Percentiles rank a stretch among this genome's conserved stretches.
These are phyloP conservation scores for Julus scandinavius DNA, from an alignment of 2,888 invertebrate genomes.

Conservation along the genomic window DNA sequence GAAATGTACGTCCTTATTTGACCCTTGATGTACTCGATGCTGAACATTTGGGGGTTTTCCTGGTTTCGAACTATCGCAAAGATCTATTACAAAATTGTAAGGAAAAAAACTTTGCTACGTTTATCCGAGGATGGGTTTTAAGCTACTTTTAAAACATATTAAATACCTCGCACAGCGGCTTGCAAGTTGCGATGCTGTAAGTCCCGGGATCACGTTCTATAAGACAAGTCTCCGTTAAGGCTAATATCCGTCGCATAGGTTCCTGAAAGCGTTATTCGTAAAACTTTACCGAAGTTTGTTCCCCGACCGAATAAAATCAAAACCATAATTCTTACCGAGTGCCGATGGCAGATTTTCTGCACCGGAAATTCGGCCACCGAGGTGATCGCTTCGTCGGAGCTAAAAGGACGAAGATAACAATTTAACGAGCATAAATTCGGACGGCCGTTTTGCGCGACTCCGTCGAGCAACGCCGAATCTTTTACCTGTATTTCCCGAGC, in stretches of 20 bases:
- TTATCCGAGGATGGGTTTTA: background rate
- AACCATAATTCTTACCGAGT: slow-evolving; percentile 71
- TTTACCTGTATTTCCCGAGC: slow-evolving; percentile 90
- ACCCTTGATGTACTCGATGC: slow-evolving; percentile 93
- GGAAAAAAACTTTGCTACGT: no score
- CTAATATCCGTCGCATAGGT: slow-evolving; percentile 86
- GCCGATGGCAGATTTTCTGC: slow-evolving; percentile 87
- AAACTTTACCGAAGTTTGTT: no score
- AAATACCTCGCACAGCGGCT: slow-evolving; percentile 69
- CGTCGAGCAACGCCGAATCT: no score
- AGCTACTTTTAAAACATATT: background rate
- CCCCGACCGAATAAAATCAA: no score
- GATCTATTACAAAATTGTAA: slow-evolving; percentile 75
- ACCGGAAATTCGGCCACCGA: slow-evolving; percentile 97
- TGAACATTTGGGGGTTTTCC: slow-evolving; percentile 91
- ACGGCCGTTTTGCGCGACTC: no score
- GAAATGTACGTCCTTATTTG: slow-evolving; percentile 88
- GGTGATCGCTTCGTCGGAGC: slow-evolving; percentile 94
- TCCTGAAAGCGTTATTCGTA: slow-evolving; percentile 67
- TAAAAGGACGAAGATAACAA: slow-evolving; percentile 67
- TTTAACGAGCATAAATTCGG: slow-evolving; percentile 52
- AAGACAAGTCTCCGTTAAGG: slow-evolving; percentile 94
- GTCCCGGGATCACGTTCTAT: slow-evolving; percentile 97
- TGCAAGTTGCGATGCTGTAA: slow-evolving; percentile 76
- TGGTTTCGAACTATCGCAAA: slow-evolving; percentile 91